phyloP scores from a whole-genome alignment of 2,888 invertebrate genomes.

The Xylota sylvarum region DNA sequence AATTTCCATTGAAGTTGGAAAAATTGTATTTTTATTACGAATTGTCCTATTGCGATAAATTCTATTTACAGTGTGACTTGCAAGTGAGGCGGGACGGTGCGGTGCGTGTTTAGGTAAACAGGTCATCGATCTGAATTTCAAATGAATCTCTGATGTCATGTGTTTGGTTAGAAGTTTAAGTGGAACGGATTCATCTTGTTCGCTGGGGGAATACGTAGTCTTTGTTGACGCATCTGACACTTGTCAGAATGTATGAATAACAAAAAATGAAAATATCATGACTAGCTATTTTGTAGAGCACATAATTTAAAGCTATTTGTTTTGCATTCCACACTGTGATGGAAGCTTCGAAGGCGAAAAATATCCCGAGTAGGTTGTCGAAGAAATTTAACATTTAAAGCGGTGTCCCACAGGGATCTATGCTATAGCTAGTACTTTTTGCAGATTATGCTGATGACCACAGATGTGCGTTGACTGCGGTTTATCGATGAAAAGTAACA shows the following conservation, averaged over 20 bases:
- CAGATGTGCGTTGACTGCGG: no score
- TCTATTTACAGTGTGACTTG: neutral
- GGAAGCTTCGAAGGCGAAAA: no score
- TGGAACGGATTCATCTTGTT: slow-evolving; percentile 2
- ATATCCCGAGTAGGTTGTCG: no score
- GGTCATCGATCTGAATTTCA: slow-evolving; percentile 13
- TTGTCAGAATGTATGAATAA: neutral
- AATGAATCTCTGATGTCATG: slow-evolving; percentile 17
- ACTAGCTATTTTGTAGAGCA: no score
- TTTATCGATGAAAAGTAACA: no score
- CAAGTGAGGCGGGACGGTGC: neutral
- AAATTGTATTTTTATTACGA: slow-evolving; percentile 1
- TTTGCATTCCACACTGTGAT: no score
- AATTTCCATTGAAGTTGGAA: slow-evolving; percentile 25
- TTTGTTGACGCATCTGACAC: neutral
- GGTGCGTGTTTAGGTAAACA: neutral
- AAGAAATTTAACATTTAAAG: no score
- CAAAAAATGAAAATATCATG: neutral
- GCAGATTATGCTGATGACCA: no score
- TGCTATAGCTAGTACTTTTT: no score
- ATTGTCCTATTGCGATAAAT: neutral
- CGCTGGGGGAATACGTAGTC: no score
- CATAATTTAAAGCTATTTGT: no score
- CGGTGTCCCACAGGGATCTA: no score
- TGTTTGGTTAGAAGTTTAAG: neutral